These are phyloP conservation scores for Cathartes aura DNA, from an alignment of 2,113 vertebrate species.

Conservation along the genomic window DNA sequence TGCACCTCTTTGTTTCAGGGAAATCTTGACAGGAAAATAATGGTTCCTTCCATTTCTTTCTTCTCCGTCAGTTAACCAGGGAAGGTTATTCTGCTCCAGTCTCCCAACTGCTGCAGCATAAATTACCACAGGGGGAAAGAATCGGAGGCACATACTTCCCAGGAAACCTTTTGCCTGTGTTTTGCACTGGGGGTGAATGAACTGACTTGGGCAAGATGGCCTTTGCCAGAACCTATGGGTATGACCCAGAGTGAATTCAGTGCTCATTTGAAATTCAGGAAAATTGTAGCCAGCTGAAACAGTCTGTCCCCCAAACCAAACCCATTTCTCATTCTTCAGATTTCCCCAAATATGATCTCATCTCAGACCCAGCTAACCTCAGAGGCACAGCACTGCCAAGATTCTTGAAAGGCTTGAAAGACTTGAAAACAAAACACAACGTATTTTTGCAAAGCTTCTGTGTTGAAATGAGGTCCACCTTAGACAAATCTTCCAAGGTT, in stretches of 20 bases:
- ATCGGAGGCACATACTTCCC: neutral
- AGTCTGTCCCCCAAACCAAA: neutral
- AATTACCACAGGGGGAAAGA: neutral
- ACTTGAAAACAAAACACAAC: neutral
- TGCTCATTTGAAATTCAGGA: rapidly evolving
- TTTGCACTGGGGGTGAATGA: neutral
- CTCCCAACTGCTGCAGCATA: constrained; percentile 43
- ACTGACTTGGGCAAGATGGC: neutral
- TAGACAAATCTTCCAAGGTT: neutral
- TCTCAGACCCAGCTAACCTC: neutral
- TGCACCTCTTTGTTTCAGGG: constrained; percentile 62
- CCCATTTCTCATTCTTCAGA: neutral
- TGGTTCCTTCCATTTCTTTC: constrained; percentile 61
- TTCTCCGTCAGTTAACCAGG: constrained; percentile 48
- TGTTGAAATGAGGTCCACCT: neutral
- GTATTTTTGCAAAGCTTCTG: neutral
- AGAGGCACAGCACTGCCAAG: neutral
- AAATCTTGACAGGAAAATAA: constrained; percentile 70
- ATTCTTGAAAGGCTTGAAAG: neutral
- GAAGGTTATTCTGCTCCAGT: constrained; percentile 43
- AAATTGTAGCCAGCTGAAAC: neutral
- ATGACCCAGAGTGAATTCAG: neutral
- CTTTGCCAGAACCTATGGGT: neutral
- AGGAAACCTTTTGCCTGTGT: neutral
- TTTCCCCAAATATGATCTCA: neutral